These are phyloP conservation scores for Drosophila insularis DNA, from an alignment of 1,140 invertebrate species.

Conservation along the genomic window DNA sequence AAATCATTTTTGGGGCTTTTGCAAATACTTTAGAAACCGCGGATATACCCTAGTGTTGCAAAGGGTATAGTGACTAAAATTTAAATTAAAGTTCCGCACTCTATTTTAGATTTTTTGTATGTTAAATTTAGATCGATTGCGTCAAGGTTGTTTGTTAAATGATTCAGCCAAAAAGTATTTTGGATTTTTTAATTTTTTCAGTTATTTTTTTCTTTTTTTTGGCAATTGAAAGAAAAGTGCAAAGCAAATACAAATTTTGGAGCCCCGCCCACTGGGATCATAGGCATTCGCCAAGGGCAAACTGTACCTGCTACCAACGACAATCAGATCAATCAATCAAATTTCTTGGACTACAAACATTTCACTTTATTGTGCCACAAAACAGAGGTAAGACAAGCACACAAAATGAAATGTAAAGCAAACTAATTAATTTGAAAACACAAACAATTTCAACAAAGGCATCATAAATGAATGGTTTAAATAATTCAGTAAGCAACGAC, in stretches of 20 bases:
- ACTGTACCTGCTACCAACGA: slow-evolving; percentile 10
- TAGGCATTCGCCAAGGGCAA: neutral
- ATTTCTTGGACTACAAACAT: slow-evolving; percentile 34
- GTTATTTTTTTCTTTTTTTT: slow-evolving; percentile 1
- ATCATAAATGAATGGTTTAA: neutral
- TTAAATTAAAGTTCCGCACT: slow-evolving; percentile 8
- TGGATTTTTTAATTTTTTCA: neutral
- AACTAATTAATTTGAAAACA: slow-evolving; percentile 4
- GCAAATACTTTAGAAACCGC: neutral
- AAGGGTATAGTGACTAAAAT: slow-evolving; percentile 1
- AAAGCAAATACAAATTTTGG: slow-evolving; percentile 2
- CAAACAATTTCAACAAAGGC: neutral
- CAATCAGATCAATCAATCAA: slow-evolving; percentile 56
- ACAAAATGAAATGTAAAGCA: neutral
- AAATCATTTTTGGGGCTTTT: neutral
- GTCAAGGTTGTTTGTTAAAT: slow-evolving; percentile 5
- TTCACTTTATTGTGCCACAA: slow-evolving; percentile 52
- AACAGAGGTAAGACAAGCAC: neutral
- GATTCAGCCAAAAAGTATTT: slow-evolving; percentile 7
- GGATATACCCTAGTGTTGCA: neutral
- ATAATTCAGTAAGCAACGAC: neutral
- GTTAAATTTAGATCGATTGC: slow-evolving; percentile 12
- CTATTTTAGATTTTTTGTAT: slow-evolving; percentile 13
- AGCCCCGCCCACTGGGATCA: slow-evolving; percentile 9
- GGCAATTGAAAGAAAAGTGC: slow-evolving; percentile 5